Percentiles rank a stretch among this genome's conserved stretches.
Conservation (phyloP, 2,113 vertebrate species). For the Chiloscyllium plagiosum region DNA sequence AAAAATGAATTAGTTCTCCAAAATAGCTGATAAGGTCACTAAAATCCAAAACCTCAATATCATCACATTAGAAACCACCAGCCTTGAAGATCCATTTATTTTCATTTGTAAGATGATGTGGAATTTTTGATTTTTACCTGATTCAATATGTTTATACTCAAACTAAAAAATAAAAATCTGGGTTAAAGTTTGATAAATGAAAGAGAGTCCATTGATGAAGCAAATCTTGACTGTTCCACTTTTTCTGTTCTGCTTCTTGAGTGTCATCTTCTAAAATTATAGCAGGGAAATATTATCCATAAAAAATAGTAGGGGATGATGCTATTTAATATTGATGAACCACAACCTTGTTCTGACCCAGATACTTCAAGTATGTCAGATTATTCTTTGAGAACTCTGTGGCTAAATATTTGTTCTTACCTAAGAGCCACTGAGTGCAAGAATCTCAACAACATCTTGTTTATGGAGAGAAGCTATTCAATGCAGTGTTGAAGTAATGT, state of each 20-base stretch:
- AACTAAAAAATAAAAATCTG: background rate
- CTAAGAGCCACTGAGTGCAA: background rate
- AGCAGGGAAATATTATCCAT: background rate
- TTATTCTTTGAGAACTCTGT: background rate
- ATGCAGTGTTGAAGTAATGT: background rate
- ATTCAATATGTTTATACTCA: background rate
- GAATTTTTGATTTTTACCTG: background rate
- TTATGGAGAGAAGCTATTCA: background rate
- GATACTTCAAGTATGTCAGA: background rate
- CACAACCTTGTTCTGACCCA: background rate
- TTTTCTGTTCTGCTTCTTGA: background rate
- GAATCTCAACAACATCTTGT: background rate
- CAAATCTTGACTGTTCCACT: background rate
- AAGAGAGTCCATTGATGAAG: background rate
- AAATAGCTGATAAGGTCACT: background rate
- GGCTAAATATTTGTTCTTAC: conserved; percentile 12
- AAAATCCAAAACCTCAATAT: background rate
- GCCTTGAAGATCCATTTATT: background rate
- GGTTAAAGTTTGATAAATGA: background rate
- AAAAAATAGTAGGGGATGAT: background rate
- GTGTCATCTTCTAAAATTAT: conserved; percentile 4
- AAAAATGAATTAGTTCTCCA: background rate
- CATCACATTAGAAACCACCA: background rate
- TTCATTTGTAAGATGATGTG: background rate
- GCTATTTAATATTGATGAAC: conserved; percentile 36